Evolutionary conservation across 2,888 invertebrate genomes (phyloP), one percentile per base, ranked within the genome.

Genomic region (Euzophera pinguis): DNA sequence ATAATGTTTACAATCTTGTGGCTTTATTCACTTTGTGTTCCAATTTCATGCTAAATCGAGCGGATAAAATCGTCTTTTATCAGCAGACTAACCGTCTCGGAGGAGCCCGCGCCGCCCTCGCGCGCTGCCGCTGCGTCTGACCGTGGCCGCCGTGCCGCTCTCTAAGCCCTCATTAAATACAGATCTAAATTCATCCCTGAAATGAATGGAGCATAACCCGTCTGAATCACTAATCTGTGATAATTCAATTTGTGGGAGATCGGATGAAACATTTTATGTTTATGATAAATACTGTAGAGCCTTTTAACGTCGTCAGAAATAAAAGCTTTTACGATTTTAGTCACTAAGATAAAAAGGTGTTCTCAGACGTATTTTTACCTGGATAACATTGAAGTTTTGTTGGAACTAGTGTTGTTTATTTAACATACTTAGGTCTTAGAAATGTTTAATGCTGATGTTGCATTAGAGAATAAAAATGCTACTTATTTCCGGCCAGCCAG

Each of bases 21-120:
- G 87, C 87, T 89, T 89, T 89, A 90, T 89, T 88, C 90, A 89
- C 90, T 88, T 89, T 90, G 90, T 89, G 82, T 88, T 88, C 86
- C 89, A 90, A 90, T 90, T 90, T 90, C 89, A 89, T 89, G 90
- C 87, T 90, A 90, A 90, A 90, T 89, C 85, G 84, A 85, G 84
- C 84, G 87, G 84, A 84, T 86, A 81, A 88, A 88, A 90, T 85
- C 79, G 79, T 86, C 78, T 75, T 88, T 87, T 87, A 88, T 87
- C 87, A 83, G 82, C 83, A 89, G 88, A 87, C 88, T 82, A 66
- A 75, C 80, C 84, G 89, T 87, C 87, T 83, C 85, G 83, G 61
- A 63, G 64, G 66, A 57, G 54, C 64, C 69, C 65, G 64, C 57
- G 32, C 52, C 53, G 45, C 57, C 52, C 52, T 45, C 52, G 55